A percentile compares a stretch with the other conserved stretches of the same genome.
Conservation (phyloP, 2,888 invertebrate genomes). For the Saturnia pavonia region DNA sequence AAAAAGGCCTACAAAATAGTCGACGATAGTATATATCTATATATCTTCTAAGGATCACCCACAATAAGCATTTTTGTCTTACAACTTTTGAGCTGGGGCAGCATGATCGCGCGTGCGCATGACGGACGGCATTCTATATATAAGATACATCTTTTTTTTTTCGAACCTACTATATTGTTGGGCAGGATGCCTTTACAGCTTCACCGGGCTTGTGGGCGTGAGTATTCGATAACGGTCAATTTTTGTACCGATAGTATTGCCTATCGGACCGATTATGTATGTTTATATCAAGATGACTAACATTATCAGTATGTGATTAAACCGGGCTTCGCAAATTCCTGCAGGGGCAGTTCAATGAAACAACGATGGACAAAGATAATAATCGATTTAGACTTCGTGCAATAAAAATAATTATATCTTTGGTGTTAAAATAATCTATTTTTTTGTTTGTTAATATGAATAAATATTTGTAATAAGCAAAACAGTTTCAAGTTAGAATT, state of each 20-base stretch:
- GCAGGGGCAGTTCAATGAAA: not conserved
- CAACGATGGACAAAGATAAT: not conserved
- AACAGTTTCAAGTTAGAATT: not conserved
- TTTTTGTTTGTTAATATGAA: not conserved
- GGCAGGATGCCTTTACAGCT: too few relatives aligned
- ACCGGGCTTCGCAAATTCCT: not conserved
- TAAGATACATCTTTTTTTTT: too few relatives aligned
- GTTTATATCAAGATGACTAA: not conserved
- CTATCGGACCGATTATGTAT: not conserved
- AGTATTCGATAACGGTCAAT: not conserved
- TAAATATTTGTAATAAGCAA: not conserved
- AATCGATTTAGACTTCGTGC: not conserved
- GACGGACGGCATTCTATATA: too few relatives aligned
- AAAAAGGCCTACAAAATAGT: too few relatives aligned
- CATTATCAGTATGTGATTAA: slow-evolving; percentile 1
- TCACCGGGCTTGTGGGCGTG: too few relatives aligned
- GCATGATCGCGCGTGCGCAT: too few relatives aligned
- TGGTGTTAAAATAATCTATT: not conserved
- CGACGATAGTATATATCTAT: too few relatives aligned
- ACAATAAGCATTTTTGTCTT: too few relatives aligned
- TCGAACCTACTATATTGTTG: too few relatives aligned
- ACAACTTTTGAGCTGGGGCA: too few relatives aligned
- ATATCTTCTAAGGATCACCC: too few relatives aligned
- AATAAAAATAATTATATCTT: not conserved
- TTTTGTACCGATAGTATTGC: not conserved